Conservation (phyloP, 2,797 vertebrate genomes). For the Coracias cyanogaster region DNA sequence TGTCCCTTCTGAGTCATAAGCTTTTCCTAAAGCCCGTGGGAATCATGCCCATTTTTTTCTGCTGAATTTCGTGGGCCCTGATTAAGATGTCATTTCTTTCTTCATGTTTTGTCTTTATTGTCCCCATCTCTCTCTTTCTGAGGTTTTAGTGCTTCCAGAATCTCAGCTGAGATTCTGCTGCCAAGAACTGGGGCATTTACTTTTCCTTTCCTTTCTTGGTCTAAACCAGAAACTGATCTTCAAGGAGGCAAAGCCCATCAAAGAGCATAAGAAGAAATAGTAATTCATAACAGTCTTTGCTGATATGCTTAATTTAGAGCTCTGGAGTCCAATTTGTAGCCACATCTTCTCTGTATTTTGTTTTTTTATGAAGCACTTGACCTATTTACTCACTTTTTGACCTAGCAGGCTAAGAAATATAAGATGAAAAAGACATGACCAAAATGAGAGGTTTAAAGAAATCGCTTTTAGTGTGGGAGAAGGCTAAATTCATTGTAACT, state of each 20-base stretch:
- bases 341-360: not conserved
- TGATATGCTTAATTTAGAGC: conserved; percentile 54
- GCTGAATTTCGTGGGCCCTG: not conserved
- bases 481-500: conserved; percentile 23
- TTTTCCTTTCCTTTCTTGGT: conserved; percentile 28
- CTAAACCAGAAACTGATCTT: conserved; percentile 39
- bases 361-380: conserved; percentile 26
- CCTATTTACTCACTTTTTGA: conserved; percentile 59
- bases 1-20: not conserved
- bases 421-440: conserved; percentile 56
- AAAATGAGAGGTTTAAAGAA: conserved; percentile 63
- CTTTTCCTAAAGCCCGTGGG: not conserved
- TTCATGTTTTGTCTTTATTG: not conserved
- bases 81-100: not conserved
- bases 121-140: not conserved
- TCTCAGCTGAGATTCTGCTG: conserved; percentile 16
- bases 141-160: conserved; percentile 32
- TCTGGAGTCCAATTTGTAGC: conserved; percentile 9
- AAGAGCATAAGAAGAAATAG: conserved; percentile 39
- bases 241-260: conserved; percentile 44
- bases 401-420: conserved; percentile 39
- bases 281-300: conserved; percentile 17
- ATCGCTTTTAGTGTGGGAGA: conserved; percentile 37
- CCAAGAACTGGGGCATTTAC: conserved; percentile 20
- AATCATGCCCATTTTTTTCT: not conserved